Evolutionary conservation across 92 coral and sea anemone species (phyloP).

Genomic region (Porites divaricata): DNA sequence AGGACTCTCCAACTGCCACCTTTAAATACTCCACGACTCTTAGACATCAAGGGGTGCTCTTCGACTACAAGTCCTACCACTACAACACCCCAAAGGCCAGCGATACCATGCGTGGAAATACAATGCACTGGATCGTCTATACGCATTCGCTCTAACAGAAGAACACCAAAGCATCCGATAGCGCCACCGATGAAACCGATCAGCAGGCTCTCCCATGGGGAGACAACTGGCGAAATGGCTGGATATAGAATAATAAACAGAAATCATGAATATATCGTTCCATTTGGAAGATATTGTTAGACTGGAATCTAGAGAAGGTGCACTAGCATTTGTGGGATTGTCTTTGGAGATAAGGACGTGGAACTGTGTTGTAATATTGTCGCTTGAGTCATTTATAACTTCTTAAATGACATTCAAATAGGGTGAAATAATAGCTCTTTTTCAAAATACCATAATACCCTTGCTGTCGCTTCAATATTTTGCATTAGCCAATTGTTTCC

Average conservation of each 20-base stretch:
- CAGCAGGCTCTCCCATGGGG: conserved; percentile 83
- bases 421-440: too few relatives aligned
- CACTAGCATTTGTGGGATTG: too few relatives aligned
- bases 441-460: too few relatives aligned
- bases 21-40: conserved; percentile 59
- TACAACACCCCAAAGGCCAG: conserved; percentile 85
- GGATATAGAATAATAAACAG: not conserved
- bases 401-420: too few relatives aligned
- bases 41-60: conserved; percentile 64
- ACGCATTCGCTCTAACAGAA: conserved; percentile 63
- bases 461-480: too few relatives aligned
- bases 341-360: too few relatives aligned
- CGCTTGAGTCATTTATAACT: too few relatives aligned
- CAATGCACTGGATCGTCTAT: conserved; percentile 94
- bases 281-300: too few relatives aligned
- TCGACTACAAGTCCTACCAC: conserved; percentile 83
- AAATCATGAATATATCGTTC: too few relatives aligned
- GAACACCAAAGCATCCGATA: conserved; percentile 67
- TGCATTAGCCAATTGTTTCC: too few relatives aligned
- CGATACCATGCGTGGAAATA: conserved; percentile 79
- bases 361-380: too few relatives aligned
- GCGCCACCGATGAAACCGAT: conserved; percentile 84
- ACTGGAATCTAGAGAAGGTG: too few relatives aligned
- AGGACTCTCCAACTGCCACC: conserved; percentile 79
- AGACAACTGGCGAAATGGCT: conserved; percentile 84